A percentile compares a stretch with the other conserved stretches of the same genome.
These are phyloP conservation scores for Drosophila hamatofila DNA, from an alignment of 2,888 invertebrate genomes.

Conservation along the genomic window DNA sequence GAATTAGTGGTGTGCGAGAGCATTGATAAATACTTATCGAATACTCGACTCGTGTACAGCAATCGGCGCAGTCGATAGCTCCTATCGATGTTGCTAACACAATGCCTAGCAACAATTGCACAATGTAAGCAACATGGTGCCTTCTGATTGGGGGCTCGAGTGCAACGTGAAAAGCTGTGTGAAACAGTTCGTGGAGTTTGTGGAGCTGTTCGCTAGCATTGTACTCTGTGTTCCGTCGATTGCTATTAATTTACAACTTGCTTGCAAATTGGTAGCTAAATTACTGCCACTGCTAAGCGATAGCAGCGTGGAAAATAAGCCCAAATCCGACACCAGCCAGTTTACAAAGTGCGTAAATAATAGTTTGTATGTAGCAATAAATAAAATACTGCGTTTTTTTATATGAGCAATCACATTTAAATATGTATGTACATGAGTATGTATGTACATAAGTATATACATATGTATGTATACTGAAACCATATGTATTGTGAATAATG, in stretches of 20 bases:
- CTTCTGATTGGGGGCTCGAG: constrained; percentile 65
- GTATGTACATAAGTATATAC: too few relatives aligned
- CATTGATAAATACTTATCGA: constrained; percentile 19
- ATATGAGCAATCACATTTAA: constrained; percentile 34
- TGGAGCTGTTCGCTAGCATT: constrained; percentile 55
- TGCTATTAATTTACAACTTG: constrained; percentile 55
- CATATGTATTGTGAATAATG: constrained; percentile 21
- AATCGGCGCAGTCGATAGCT: constrained; percentile 1
- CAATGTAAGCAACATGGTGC: constrained; percentile 34
- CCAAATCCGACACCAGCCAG: constrained; percentile 38
- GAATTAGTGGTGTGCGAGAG: constrained; percentile 29
- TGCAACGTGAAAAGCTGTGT: constrained; percentile 58
- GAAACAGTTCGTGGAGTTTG: constrained; percentile 60
- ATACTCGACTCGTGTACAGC: not conserved
- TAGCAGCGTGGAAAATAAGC: constrained; percentile 47
- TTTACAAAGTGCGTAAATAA: constrained; percentile 64
- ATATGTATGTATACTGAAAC: not conserved
- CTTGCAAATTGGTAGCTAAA: constrained; percentile 44
- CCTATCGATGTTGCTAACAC: constrained; percentile 12
- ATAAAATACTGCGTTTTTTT: constrained; percentile 19
- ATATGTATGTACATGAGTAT: constrained; percentile 11
- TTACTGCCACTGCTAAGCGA: constrained; percentile 44
- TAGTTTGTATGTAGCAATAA: not conserved
- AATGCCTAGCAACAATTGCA: constrained; percentile 43
- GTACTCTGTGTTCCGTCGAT: constrained; percentile 53